Conservation (phyloP, 2,888 invertebrate species). For the Drosophila testacea region DNA sequence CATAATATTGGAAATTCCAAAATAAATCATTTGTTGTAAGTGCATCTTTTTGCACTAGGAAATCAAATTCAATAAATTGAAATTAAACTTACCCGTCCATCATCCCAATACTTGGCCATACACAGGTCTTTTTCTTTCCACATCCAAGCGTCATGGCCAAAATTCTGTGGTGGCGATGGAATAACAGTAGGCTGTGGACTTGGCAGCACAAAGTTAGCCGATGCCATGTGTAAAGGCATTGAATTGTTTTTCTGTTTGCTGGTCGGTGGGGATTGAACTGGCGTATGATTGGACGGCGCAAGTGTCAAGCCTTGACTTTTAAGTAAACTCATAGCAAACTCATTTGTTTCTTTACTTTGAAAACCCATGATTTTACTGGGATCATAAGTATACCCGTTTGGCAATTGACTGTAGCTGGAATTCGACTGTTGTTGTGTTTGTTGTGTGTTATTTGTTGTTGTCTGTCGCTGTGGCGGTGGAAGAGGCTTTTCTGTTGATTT, state of each 20-base stretch:
- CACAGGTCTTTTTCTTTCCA: conserved; percentile 94
- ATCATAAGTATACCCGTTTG: conserved; percentile 84
- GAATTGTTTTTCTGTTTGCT: conserved; percentile 14
- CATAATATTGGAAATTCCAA: not conserved
- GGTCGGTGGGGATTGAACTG: conserved; percentile 32
- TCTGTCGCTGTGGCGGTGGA: conserved; percentile 37
- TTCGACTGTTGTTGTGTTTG: conserved; percentile 51
- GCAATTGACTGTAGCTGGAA: conserved; percentile 61
- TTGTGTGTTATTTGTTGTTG: conserved; percentile 46
- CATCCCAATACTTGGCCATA: conserved; percentile 97
- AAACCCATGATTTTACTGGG: conserved; percentile 85
- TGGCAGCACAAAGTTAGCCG: conserved; percentile 18
- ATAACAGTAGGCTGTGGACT: conserved; percentile 40
- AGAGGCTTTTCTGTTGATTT: conserved; percentile 47
- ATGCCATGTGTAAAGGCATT: conserved; percentile 14
- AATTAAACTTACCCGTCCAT: conserved; percentile 89
- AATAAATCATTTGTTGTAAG: conserved; percentile 14
- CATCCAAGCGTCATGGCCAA: conserved; percentile 85
- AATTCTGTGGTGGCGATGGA: conserved; percentile 41
- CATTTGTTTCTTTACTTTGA: conserved; percentile 85
- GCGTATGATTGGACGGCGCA: conserved; percentile 39
- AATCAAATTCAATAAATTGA: no score
- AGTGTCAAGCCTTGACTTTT: conserved; percentile 82
- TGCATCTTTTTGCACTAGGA: no score
- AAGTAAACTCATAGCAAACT: conserved; percentile 84